These are phyloP conservation scores for Tinea trinotella DNA, from an alignment of 2,888 invertebrate species.

Conservation along the genomic window DNA sequence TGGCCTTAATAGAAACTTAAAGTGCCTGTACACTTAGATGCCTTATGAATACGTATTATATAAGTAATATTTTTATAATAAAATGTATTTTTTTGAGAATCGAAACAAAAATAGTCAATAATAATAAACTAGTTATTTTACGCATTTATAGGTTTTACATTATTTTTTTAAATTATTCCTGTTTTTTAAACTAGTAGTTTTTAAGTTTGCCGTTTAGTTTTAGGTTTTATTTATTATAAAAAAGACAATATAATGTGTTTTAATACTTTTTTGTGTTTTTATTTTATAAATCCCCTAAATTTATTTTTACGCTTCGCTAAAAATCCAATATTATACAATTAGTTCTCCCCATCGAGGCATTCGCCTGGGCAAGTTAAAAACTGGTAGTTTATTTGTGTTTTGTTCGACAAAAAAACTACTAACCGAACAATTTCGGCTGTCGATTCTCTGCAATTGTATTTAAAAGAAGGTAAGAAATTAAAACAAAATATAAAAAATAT, in stretches of 20 bases:
- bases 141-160: conserved; percentile 59
- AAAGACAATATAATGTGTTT: conserved; percentile 70
- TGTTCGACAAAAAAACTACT: too few relatives aligned
- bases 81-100: background rate
- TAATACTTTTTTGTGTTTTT: conserved; percentile 37
- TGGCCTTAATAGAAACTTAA: background rate
- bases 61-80: background rate
- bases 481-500: too few relatives aligned
- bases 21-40: background rate
- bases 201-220: conserved; percentile 50
- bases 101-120: conserved; percentile 7
- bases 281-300: too few relatives aligned
- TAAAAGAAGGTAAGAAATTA: too few relatives aligned
- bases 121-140: conserved; percentile 23
- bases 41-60: background rate
- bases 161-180: conserved; percentile 29
- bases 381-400: too few relatives aligned
- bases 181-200: conserved; percentile 39
- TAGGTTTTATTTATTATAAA: conserved; percentile 64
- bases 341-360: too few relatives aligned
- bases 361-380: too few relatives aligned
- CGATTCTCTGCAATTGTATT: too few relatives aligned
- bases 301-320: too few relatives aligned
- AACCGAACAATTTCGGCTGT: too few relatives aligned
- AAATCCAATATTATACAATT: too few relatives aligned